Evolutionary conservation across 2,113 vertebrate species (phyloP).

Genomic region (Carassius auratus): DNA sequence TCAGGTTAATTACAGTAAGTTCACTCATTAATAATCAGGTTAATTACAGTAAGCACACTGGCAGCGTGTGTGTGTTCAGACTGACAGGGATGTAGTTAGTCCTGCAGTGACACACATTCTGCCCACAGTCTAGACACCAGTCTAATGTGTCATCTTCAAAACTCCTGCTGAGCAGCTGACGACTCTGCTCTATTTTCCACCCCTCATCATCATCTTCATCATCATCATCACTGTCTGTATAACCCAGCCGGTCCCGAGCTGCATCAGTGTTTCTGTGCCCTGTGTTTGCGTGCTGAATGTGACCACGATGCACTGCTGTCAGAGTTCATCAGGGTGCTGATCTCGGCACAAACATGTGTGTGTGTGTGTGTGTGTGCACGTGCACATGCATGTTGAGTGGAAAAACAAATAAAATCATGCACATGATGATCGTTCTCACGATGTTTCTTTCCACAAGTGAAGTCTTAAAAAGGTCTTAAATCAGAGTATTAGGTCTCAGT

Average conservation of each 20-base stretch:
- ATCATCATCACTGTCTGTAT: neutral
- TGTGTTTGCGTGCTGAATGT: neutral
- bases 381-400: too few species aligned
- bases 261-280: neutral
- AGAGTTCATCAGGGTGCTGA: too few species aligned
- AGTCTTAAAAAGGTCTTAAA: too few species aligned
- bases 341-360: too few species aligned
- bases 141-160: neutral
- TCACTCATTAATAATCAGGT: neutral
- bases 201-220: neutral
- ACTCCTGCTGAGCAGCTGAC: neutral
- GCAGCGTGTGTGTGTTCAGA: neutral
- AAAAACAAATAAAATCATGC: neutral
- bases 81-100: neutral
- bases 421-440: too few species aligned
- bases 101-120: neutral
- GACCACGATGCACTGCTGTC: too few species aligned
- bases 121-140: slow-evolving; percentile 8
- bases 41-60: neutral
- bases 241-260: neutral
- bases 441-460: too few species aligned
- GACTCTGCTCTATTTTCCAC: neutral
- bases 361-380: too few species aligned
- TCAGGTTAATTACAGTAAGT: neutral
- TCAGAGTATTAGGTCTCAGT: too few species aligned